Evolutionary conservation across 2,888 invertebrate genomes (phyloP), one percentile per base, ranked within the genome.

Genomic region (Protonemura montana): DNA sequence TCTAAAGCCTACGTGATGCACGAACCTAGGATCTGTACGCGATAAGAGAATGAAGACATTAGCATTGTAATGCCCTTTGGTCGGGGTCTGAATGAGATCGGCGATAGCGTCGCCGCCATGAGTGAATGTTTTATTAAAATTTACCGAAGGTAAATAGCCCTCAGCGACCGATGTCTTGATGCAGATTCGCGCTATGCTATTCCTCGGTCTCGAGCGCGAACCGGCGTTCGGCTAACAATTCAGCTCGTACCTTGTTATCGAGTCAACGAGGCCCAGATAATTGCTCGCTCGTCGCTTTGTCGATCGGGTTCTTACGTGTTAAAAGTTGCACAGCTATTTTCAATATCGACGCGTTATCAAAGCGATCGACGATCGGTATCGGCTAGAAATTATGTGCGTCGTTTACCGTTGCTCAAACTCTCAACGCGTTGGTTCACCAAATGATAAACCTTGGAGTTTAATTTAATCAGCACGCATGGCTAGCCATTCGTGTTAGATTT

Each of bases 371-470:
- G 59, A 59, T 59, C 59, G 13, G 59, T 59, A 59, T 59, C 59
- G 59, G 21, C 59, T 10, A 10, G 3, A 21, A 59, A 1, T 21
- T 10, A 10, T 2, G 2, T 59, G 59, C 59, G 59, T 59, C 59
- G 59, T 21, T 59, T 21, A 59, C 59, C 59, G 59, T 13, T 59
- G 13, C 59, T 13, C 21, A 16, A 16, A 10, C 16, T 2, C 13
- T 59, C 16, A 10, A 59, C 21, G 59, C 59, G 59, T 59, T 16
- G 3, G 10, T 35, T 6, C 35, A 35, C 59, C 2, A 78, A 78
- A 26, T 10, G 78, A 78, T 78, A 27, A 78, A 78, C 78, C 78
- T 78, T 78, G 78, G n/a, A 78, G 27, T 26, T 10, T 78, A 78
- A 27, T 27, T 26, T 78, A 26, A 78, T 78, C 78, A 27, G 78